These are phyloP conservation scores for Coregonus sp. DNA, from an alignment of 2,797 vertebrate genomes.

Conservation along the genomic window DNA sequence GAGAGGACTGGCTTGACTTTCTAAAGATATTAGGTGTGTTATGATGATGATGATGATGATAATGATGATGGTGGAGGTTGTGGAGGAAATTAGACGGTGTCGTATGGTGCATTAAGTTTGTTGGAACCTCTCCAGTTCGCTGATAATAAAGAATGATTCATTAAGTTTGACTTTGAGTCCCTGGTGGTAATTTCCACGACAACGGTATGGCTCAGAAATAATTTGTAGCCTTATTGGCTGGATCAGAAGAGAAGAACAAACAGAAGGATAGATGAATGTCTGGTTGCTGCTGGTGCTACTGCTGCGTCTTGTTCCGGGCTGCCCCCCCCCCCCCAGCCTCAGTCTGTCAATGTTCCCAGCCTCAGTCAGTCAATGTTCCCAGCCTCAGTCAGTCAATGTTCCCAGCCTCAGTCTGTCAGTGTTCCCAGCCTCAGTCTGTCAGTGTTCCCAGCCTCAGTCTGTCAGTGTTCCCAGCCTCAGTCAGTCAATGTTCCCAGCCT, in stretches of 20 bases:
- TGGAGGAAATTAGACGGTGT: background rate
- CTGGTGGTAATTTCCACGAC: too few species aligned
- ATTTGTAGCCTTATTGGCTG: too few species aligned
- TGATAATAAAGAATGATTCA: too few species aligned
- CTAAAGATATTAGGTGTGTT: background rate
- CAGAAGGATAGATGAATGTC: background rate
- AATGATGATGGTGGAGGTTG: background rate
- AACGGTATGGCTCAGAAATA: too few species aligned
- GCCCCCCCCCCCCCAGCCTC: background rate
- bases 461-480: too few species aligned
- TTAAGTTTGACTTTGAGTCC: too few species aligned
- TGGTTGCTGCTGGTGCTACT: slow-evolving; percentile 1
- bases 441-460: too few species aligned
- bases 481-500: background rate
- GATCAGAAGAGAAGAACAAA: too few species aligned
- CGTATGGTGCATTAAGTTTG: too few species aligned
- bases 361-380: background rate
- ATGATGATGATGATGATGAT: background rate
- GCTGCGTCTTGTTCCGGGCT: background rate
- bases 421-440: background rate
- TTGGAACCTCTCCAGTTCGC: too few species aligned
- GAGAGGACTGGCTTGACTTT: background rate
- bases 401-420: background rate
- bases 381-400: background rate
- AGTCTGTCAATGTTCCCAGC: too few species aligned